Base-by-base conservation (phyloP, 2,888 invertebrate genomes). In the Agrochola circellaris region DNA sequence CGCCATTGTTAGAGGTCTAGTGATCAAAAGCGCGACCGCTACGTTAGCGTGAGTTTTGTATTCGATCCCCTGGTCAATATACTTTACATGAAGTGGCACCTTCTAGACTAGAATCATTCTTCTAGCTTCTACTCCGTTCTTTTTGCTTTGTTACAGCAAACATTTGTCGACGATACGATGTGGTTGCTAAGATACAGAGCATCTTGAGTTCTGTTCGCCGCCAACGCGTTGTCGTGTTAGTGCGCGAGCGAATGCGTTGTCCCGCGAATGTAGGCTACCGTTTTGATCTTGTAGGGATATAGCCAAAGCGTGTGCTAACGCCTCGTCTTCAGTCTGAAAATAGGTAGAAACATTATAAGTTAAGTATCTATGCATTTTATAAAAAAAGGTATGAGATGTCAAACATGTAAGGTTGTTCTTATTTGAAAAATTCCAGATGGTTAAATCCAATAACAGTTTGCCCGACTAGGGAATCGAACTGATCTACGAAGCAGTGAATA, bases 261-360 rank as follows among this genome's bases (percentile, higher is more conserved):
- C 97, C 5, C 96, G 88, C 38, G 94, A 92, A 73, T 94, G 95
- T 58, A 94, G 88, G 34, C 87, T 90, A 2, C 90, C 80, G 64
- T 82, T 87, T 54, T 94, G 92, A 61, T 97, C 97, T 92, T 97
- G 97, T 93, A 98, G 95, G 0, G 99, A 99, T 23, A 98, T 94
- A 7, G 98, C 98, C 38, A 99, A 94, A 0, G 99, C 99, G 88
- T 97, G 97, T 0, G 99, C 99, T 73, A 99, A 94, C 0, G 99
- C 99, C 94, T 99, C 99, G 92, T 99, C 99, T 96, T 99, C 99
- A 85, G 98, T 98, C 98, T 97, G 91, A 26, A 93, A 92, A 73
- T 9, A 42, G 11, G 7, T 38, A 54, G 11, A 38, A 20, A 60
- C 1, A 67, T 34, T 42, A 30, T 15, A 42, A 42, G 1, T 23